Base-by-base conservation (phyloP, 2,888 invertebrate species). In the Platerodrilus igneus region DNA sequence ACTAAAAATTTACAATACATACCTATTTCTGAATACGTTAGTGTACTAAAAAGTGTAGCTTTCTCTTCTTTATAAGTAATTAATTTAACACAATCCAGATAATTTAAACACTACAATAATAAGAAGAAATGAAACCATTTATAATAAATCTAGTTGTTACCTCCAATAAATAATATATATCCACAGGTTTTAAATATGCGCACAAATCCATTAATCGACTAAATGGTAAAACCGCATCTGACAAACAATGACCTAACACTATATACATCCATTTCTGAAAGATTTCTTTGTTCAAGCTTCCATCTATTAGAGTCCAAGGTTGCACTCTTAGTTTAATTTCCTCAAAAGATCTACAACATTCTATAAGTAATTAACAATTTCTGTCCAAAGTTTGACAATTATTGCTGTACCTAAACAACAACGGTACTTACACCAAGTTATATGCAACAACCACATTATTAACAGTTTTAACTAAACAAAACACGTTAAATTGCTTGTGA, bases 261-360 rank as follows among this genome's bases (percentile, higher is more conserved):
- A 79, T 74, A 27, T 79, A 77, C 37, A 87, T 55, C 77, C 85
- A 80, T 38, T 79, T 76, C 53, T 81, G 79, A 17, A 88, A 68
- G 3, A 81, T 75, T 11, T 77, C 70, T 7, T 77, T 69, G 65
- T 87, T 86, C 6, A 88, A 57, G 0, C 75, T 71, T 2, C 86
- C 87, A 64, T 87, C 82, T 2, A 86, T 74, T 44, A 80, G 74
- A 37, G 82, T 76, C 89, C 89, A 89, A 0, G 86, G 85, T 41
- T 76, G 71, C 31, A 78, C 34, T 48, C 56, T 55, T 10, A 62
- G 44, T 17, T 33, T 33, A 2, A 40, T 33, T 21, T 45, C 34
- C 5, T 26, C 37, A 11, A 30, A 41, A 2, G 42, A 36, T 3
- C 42, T 42, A n/a, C n/a, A n/a, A n/a, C n/a, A n/a, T n/a, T n/a